Evolutionary conservation across 92 coral and sea anemone genomes (phyloP).

Genomic region (Heteractis magnifica): DNA sequence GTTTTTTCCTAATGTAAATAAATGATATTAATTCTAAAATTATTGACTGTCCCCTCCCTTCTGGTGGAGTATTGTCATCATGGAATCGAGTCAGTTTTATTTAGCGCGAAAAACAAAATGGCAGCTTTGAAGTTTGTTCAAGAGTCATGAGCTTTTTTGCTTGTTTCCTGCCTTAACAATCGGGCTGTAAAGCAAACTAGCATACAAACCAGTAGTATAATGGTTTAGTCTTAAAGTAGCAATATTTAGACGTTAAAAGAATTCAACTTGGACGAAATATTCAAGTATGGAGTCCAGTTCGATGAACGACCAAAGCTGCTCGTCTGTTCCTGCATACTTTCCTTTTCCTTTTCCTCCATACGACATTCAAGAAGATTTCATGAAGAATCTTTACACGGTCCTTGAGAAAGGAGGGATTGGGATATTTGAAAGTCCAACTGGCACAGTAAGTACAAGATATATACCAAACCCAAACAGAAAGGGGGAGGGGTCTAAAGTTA

Average conservation of each 20-base stretch:
- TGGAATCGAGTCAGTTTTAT: constrained; percentile 14
- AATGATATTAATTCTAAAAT: background rate
- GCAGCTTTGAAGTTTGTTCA: background rate
- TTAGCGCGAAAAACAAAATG: constrained; percentile 22
- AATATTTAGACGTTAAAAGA: background rate
- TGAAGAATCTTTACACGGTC: constrained; percentile 74
- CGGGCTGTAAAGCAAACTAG: background rate
- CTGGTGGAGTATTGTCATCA: background rate
- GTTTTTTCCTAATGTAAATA: background rate
- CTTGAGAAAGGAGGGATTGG: constrained; percentile 84
- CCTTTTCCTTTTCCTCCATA: constrained; percentile 97
- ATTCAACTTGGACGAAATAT: background rate
- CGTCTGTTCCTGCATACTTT: constrained; percentile 58
- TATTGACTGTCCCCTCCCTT: background rate
- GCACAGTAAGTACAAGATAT: constrained; percentile 68
- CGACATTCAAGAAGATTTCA: constrained; percentile 94
- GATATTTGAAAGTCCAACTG: constrained; percentile 98
- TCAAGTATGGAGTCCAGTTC: background rate
- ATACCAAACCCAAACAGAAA: background rate
- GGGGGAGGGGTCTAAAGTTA: background rate
- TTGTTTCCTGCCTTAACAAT: background rate
- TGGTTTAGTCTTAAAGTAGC: background rate
- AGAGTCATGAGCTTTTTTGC: background rate
- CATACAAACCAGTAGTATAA: background rate
- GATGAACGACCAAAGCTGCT: background rate